Evolutionary conservation across 2,888 invertebrate species (phyloP).

Genomic region (Drosophila fulvimacula): DNA sequence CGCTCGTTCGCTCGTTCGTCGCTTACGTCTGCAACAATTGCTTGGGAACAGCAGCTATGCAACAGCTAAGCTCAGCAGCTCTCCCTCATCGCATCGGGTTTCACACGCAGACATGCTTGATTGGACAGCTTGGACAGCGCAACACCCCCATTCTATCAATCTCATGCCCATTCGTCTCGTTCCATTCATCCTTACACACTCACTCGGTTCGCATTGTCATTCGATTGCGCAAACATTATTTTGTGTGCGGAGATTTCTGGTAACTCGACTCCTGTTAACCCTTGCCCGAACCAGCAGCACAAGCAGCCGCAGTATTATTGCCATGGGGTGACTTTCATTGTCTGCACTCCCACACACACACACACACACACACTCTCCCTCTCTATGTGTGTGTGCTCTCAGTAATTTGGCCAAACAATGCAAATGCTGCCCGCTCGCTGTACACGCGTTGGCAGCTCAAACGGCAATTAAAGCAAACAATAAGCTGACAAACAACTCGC

Average conservation of each 20-base stretch:
- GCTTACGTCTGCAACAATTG: slow-evolving; percentile 61
- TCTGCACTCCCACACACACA: slow-evolving; percentile 16
- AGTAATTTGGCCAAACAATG: slow-evolving; percentile 73
- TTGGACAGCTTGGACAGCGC: slow-evolving; percentile 55
- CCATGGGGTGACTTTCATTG: slow-evolving; percentile 61
- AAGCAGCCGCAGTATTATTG: slow-evolving; percentile 32
- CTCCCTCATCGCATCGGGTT: slow-evolving; percentile 27
- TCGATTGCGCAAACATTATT: slow-evolving; percentile 79
- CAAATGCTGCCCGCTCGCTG: slow-evolving; percentile 29
- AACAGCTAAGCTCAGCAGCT: slow-evolving; percentile 9
- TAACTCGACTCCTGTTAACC: slow-evolving; percentile 69
- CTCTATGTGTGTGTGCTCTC: slow-evolving; percentile 31
- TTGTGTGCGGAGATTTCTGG: slow-evolving; percentile 57
- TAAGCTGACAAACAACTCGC: slow-evolving; percentile 73
- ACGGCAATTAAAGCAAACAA: slow-evolving; percentile 74
- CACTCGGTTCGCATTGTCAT: slow-evolving; percentile 52
- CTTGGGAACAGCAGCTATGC: slow-evolving; percentile 54
- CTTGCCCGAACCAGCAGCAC: slow-evolving; percentile 50
- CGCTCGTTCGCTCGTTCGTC: slow-evolving; percentile 5
- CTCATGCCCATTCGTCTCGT: slow-evolving; percentile 3
- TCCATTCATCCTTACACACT: not conserved
- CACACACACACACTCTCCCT: not conserved
- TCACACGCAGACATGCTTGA: slow-evolving; percentile 77
- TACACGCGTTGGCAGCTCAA: slow-evolving; percentile 63
- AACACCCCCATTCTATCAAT: slow-evolving; percentile 28